Percentiles rank a stretch among this genome's conserved stretches.
Conservation (phyloP, 2,888 invertebrate species). For the Liodrosophila aerea region DNA sequence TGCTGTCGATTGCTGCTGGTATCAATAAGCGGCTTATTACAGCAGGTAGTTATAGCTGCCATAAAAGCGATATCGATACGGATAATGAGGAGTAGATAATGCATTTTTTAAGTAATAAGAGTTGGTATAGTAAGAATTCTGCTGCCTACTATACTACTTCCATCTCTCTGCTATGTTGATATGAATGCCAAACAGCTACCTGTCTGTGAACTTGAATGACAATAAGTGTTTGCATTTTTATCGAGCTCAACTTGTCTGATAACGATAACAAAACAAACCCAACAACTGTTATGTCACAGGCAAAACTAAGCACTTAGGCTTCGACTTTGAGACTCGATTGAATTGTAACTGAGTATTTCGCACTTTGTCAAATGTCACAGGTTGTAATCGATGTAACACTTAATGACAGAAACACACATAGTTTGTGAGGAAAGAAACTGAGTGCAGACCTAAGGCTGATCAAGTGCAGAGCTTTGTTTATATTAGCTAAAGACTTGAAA, state of each 20-base stretch:
- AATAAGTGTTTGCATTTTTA: conserved; percentile 30
- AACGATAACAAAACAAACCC: conserved; percentile 44
- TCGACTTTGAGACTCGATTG: neutral
- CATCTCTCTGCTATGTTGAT: no score
- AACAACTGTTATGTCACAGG: conserved; percentile 42
- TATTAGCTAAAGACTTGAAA: conserved; percentile 47
- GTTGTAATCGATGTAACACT: conserved; percentile 25
- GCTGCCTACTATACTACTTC: no score
- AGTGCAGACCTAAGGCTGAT: neutral
- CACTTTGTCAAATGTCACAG: conserved; percentile 39
- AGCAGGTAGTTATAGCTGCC: neutral
- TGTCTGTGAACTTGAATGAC: conserved; percentile 25
- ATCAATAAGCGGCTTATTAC: conserved; percentile 6
- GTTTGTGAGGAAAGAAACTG: conserved; percentile 17
- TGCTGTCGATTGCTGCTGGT: conserved; percentile 9
- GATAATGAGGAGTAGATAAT: no score
- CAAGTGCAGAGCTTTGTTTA: conserved; percentile 41
- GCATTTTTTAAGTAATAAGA: no score
- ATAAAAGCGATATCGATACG: neutral
- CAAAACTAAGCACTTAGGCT: conserved; percentile 9
- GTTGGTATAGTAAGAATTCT: no score
- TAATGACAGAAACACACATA: conserved; percentile 39
- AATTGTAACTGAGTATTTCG: neutral
- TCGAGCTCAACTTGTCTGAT: conserved; percentile 42
- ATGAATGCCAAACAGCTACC: neutral